phyloP scores from a whole-genome alignment of 2,797 vertebrate species.

The Gymnopithys bicolor region DNA sequence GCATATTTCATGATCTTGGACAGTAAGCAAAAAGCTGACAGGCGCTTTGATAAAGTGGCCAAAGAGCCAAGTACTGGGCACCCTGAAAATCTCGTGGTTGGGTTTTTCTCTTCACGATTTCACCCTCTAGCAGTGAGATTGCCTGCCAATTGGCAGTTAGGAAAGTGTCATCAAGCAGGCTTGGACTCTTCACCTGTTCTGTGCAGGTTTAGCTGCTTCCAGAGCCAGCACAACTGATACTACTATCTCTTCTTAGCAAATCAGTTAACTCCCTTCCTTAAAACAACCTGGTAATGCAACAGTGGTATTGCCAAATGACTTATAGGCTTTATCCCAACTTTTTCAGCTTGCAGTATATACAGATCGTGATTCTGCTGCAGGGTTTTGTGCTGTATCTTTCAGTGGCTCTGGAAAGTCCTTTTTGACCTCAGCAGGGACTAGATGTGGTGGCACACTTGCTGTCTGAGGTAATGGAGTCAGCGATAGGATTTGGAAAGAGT shows the following conservation, averaged over 20 bases:
- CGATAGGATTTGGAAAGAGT: fast-evolving
- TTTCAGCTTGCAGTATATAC: background rate
- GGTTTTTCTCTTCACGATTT: background rate
- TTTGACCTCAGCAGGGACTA: background rate
- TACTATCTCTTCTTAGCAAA: background rate
- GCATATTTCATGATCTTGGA: background rate
- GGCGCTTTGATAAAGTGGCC: background rate
- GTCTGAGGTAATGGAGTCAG: background rate
- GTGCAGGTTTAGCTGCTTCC: constrained; percentile 36
- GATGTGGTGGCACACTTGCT: background rate
- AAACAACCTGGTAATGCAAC: background rate
- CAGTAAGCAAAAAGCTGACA: background rate
- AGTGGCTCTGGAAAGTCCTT: background rate
- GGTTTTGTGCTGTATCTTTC: background rate
- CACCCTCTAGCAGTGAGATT: background rate
- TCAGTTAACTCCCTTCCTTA: background rate
- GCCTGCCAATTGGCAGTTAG: background rate
- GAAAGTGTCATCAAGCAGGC: constrained; percentile 1
- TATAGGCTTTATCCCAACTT: background rate
- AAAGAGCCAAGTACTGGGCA: background rate
- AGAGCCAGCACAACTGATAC: background rate
- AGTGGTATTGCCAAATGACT: constrained; percentile 5
- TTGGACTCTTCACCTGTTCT: background rate
- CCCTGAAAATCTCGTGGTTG: background rate
- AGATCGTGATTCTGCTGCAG: background rate